phyloP scores from a whole-genome alignment of 2,888 invertebrate genomes.

The Kuschelorhynchus macadamiae region DNA sequence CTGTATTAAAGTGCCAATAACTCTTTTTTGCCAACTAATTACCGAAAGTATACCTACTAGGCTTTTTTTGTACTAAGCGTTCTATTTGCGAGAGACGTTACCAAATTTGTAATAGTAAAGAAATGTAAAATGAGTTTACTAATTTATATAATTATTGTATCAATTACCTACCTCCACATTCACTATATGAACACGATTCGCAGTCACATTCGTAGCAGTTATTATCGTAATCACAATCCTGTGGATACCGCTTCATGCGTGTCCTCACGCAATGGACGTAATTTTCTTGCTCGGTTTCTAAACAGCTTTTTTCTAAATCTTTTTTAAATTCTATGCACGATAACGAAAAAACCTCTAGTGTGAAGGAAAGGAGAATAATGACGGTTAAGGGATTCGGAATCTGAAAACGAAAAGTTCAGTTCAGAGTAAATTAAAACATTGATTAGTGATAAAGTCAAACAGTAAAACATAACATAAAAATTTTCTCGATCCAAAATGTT shows the following conservation, averaged over 20 bases:
- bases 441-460: no score
- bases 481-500: no score
- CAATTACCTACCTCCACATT: constrained; percentile 37
- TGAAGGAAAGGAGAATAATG: neutral
- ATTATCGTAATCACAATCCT: constrained; percentile 50
- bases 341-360: neutral
- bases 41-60: no score
- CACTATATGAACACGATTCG: constrained; percentile 58
- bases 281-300: constrained; percentile 60
- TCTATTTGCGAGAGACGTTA: no score
- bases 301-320: constrained; percentile 56
- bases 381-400: neutral
- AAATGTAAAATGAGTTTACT: no score
- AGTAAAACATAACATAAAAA: no score
- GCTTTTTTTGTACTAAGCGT: no score
- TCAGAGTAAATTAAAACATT: no score
- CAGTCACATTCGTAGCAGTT: constrained; percentile 62
- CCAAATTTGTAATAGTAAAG: no score
- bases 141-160: no score
- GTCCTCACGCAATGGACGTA: constrained; percentile 63
- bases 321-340: constrained; percentile 40
- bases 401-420: constrained; percentile 3
- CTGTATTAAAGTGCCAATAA: no score
- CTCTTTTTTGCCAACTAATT: no score
- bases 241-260: constrained; percentile 57